Base-by-base conservation (phyloP, 1,140 invertebrate species). In the Musca domestica region DNA sequence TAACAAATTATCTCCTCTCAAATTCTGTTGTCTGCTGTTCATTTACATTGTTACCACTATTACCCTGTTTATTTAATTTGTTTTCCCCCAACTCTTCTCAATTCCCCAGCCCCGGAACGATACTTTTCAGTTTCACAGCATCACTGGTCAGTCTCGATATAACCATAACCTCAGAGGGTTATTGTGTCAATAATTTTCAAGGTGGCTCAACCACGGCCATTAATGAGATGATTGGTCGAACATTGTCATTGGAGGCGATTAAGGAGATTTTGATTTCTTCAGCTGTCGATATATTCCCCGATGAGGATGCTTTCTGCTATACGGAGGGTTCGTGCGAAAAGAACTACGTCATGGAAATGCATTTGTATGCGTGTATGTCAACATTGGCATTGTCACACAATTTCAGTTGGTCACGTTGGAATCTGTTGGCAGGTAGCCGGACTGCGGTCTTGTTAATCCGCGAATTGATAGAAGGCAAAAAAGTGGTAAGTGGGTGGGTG, bases 371-470 rank as follows among this genome's bases (percentile, higher is more conserved):
- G 51, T 93, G 93, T 72, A 94, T 96, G 87, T 92, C 92, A 0
- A 83, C 92, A 22, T 80, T 92, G 7, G 88, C 88, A 4, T 88
- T 88, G 0, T 86, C 88, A 3, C 92, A 92, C 74, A 91, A 92
- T 68, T 95, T 95, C 74, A 87, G 92, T 41, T 96, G 93, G 92
- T 95, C 93, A 12, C 88, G 93, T 52, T 96, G 94, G 94, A 96
- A 96, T 74, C 82, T 86, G 0, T 72, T 85, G 54, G 86, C 87
- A 1, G 88, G 88, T 1, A 84, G 85, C 5, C 83, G 90, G 3
- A 89, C 88, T 47, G 88, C 93, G 10, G 87, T 93, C 0, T 82
- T 93, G 69, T 89, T 93, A 74, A 84, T 92, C 67, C 86, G 91
- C 64, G 89, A 93, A 76, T 83, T 88, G 1, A 84, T 88, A 0